Evolutionary conservation across 2,113 vertebrate species (phyloP), one percentile per base, ranked within the genome.

Genomic region (Rhinopomastus cyanomelas): DNA sequence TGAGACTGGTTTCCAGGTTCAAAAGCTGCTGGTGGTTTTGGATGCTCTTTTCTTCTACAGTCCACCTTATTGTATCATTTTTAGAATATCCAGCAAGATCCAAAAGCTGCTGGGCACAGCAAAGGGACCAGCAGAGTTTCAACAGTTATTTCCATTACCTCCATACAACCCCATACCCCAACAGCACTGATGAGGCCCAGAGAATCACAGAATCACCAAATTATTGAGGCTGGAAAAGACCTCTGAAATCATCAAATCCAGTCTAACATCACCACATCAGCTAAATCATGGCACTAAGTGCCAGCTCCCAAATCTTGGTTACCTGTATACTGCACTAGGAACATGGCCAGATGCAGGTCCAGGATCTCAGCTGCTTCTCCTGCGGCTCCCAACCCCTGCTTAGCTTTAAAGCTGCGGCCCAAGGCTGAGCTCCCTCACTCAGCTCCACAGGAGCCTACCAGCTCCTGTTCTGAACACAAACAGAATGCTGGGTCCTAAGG

Each of bases 241-340:
- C 39, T 42, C 39, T 42, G 39, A 42, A 15, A 42, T 42, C 39
- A 42, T 42, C 39, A 42, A 42, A 15, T 15, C 39, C 39, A 42
- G 39, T 15, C 39, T 42, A 42, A 42, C 39, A 42, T 42, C 39
- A 42, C 39, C 39, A 42, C 39, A 42, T 42, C 39, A 42, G 11
- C 39, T 42, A 42, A 15, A 42, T 15, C 39, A 15, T 42, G 39
- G 39, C 39, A 42, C 39, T 42, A 42, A 42, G 39, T 15, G 15
- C n/a, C 39, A 42, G 39, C 39, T 42, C 15, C 39, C 39, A 42
- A 42, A 42, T 11, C 39, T 42, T 42, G 39, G 39, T 42, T 48
- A 98, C 97, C 97, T 97, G 96, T 18, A 2, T 95, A 96, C 84
- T 96, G 97, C 91, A 97, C 46, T 4, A 98, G 93, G 83, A 98